phyloP scores from a whole-genome alignment of 2,113 vertebrate genomes.

The Phyllopteryx taeniolatus region DNA sequence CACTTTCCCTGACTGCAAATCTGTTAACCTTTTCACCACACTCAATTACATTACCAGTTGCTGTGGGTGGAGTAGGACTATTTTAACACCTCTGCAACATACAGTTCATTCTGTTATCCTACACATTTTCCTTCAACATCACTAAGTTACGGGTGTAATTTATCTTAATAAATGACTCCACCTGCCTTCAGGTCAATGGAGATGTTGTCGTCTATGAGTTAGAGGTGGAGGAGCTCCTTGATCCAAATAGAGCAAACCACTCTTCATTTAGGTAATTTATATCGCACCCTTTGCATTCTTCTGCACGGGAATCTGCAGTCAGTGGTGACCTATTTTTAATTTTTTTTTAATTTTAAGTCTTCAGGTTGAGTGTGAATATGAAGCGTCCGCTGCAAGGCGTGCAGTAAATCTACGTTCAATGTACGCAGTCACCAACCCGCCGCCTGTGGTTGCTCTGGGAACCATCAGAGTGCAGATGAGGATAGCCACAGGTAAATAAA shows the following conservation, averaged over 20 bases:
- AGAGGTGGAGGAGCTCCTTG: constrained; percentile 44
- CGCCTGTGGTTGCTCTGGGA: constrained; percentile 53
- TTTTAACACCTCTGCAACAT: neutral
- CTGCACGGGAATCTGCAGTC: neutral
- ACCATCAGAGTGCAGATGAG: constrained; percentile 61
- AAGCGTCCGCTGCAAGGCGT: constrained; percentile 15
- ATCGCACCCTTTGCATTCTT: neutral
- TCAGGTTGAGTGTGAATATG: constrained; percentile 58
- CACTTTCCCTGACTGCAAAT: neutral
- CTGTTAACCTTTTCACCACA: too few species aligned
- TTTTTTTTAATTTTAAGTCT: constrained; percentile 33
- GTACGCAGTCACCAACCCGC: constrained; percentile 44
- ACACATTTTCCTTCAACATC: too few species aligned
- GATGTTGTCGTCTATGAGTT: constrained; percentile 55
- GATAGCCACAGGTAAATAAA: constrained; percentile 60
- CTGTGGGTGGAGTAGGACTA: neutral
- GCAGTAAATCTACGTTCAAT: constrained; percentile 28
- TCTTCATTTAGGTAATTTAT: constrained; percentile 43
- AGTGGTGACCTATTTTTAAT: neutral
- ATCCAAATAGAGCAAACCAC: neutral
- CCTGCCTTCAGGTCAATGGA: constrained; percentile 32
- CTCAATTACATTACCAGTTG: neutral
- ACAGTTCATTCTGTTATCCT: too few species aligned
- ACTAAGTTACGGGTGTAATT: too few species aligned
- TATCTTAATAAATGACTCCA: neutral